phyloP scores from a whole-genome alignment of 2,113 vertebrate species.

The Aphelocoma coerulescens region DNA sequence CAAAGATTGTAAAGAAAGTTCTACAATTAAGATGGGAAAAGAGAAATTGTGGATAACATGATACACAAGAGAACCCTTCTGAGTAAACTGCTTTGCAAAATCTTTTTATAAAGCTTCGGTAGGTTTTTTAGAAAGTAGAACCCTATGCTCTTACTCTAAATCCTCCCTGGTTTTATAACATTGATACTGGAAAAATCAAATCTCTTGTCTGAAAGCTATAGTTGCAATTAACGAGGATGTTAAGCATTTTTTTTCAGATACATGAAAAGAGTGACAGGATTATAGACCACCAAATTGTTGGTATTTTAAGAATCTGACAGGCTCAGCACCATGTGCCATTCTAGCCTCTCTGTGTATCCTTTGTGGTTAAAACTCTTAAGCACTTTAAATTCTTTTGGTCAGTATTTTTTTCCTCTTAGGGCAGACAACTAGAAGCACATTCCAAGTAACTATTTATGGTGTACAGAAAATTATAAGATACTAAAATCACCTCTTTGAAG shows the following conservation, averaged over 20 bases:
- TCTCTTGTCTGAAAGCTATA: background rate
- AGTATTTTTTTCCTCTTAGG: slow-evolving; percentile 56
- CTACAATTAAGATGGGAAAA: background rate
- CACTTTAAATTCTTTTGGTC: slow-evolving; percentile 70
- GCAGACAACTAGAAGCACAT: slow-evolving; percentile 53
- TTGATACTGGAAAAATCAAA: slow-evolving; percentile 17
- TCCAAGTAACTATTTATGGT: slow-evolving; percentile 60
- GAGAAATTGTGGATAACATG: background rate
- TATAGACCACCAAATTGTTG: slow-evolving; percentile 68
- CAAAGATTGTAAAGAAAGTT: background rate
- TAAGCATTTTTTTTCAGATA: slow-evolving; percentile 34
- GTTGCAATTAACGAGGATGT: slow-evolving; percentile 41
- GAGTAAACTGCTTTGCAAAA: background rate
- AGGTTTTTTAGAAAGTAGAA: background rate
- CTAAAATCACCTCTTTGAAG: slow-evolving; percentile 66
- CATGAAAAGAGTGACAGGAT: slow-evolving; percentile 63
- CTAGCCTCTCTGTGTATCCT: slow-evolving; percentile 63
- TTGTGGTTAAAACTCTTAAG: slow-evolving; percentile 68
- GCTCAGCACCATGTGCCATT: slow-evolving; percentile 64
- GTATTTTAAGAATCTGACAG: slow-evolving; percentile 71
- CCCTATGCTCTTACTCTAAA: background rate
- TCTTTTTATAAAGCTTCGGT: background rate
- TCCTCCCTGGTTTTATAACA: background rate
- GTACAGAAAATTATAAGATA: slow-evolving; percentile 59
- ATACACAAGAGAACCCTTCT: background rate